Conservation (phyloP, 2,797 vertebrate species). For the Dendrocincla fuliginosa region DNA sequence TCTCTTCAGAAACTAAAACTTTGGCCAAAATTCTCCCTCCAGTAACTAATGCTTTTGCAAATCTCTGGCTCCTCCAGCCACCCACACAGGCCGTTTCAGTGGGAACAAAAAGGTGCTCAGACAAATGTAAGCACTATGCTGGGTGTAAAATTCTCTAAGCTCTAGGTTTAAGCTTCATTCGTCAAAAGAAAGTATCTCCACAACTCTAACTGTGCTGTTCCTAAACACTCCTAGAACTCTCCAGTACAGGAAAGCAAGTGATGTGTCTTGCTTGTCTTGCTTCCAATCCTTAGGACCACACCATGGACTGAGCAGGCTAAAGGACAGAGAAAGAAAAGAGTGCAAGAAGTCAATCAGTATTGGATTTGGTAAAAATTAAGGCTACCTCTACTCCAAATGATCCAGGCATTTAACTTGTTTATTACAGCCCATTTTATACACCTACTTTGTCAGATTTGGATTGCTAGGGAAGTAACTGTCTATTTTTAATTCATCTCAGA, state of each 20-base stretch:
- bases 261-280: neutral
- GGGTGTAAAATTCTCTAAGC: neutral
- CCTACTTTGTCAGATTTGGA: neutral
- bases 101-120: neutral
- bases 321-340: neutral
- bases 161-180: neutral
- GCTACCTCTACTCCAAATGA: neutral
- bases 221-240: neutral
- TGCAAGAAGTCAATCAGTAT: neutral
- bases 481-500: neutral
- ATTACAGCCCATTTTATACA: neutral
- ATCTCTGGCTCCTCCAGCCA: neutral
- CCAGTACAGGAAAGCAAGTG: neutral
- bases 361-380: neutral
- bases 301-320: neutral
- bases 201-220: neutral
- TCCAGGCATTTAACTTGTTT: neutral
- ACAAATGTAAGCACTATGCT: accelerated
- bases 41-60: neutral
- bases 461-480: neutral
- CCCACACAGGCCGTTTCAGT: neutral
- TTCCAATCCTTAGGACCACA: neutral
- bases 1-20: neutral
- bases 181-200: neutral
- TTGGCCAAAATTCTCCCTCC: neutral